Percentiles rank a stretch among this genome's conserved stretches.
phyloP scores from a whole-genome alignment of 2,797 vertebrate species.

The Channallabes apus region DNA sequence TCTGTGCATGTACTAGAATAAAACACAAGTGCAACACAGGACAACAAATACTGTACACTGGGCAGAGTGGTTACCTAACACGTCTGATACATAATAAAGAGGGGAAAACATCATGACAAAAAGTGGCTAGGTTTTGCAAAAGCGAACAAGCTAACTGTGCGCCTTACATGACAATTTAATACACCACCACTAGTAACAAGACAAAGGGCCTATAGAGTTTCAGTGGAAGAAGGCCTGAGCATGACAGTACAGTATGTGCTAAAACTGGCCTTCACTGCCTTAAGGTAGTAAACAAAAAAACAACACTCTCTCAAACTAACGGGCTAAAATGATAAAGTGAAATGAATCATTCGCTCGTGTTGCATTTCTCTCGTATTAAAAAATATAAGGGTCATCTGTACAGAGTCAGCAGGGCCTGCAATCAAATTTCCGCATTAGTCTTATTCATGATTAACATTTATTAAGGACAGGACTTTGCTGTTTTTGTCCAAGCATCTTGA shows the following conservation, averaged over 20 bases:
- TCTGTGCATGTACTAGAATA: background rate
- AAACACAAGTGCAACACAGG: background rate
- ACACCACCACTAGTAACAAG: background rate
- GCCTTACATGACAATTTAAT: too few species aligned
- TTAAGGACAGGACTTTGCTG: conserved; percentile 49
- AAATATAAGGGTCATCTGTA: conserved; percentile 51
- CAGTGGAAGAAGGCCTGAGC: background rate
- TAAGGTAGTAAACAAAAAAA: background rate
- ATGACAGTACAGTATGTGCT: too few species aligned
- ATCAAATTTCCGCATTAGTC: conserved; percentile 55
- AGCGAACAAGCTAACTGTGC: background rate
- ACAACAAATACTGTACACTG: background rate
- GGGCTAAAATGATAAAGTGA: conserved; percentile 40
- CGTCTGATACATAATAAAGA: background rate
- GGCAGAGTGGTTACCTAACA: background rate
- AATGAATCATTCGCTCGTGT: conserved; percentile 43
- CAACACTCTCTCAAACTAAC: conserved; percentile 27
- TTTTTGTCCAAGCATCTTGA: conserved; percentile 60
- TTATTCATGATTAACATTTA: conserved; percentile 58
- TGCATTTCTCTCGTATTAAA: conserved; percentile 48
- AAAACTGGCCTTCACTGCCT: background rate
- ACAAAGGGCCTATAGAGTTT: background rate
- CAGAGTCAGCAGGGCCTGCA: conserved; percentile 48
- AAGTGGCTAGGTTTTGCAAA: background rate
- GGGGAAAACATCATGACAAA: background rate